These are phyloP conservation scores for Belgica antarctica DNA, from an alignment of 2,888 invertebrate species.

Conservation along the genomic window DNA sequence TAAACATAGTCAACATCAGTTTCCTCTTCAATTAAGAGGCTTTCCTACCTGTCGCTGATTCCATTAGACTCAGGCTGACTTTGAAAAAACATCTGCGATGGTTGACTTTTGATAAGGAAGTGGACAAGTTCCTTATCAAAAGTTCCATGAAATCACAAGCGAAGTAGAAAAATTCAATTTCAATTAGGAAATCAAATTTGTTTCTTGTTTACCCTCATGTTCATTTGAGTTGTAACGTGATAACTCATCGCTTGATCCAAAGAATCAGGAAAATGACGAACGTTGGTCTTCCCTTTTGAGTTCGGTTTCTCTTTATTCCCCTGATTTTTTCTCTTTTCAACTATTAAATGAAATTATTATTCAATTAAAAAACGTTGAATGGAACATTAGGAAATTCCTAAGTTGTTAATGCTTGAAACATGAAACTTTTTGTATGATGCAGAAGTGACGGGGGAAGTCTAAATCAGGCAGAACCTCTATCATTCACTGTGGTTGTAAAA, in stretches of 20 bases:
- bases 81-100: background rate
- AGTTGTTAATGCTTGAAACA: slow-evolving; percentile 2
- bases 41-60: background rate
- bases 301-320: background rate
- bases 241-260: slow-evolving; percentile 11
- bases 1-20: slow-evolving; percentile 16
- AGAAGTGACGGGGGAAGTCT: too few species aligned
- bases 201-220: slow-evolving; percentile 25
- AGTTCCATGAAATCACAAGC: background rate
- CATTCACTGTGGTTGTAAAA: slow-evolving; percentile 5
- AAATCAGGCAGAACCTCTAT: background rate
- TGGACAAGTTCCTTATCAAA: background rate
- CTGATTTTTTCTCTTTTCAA: slow-evolving; percentile 5
- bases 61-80: background rate
- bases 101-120: background rate
- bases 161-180: background rate
- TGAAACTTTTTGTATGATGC: slow-evolving; percentile 21
- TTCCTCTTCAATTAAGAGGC: background rate
- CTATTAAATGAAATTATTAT: slow-evolving; percentile 42
- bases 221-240: slow-evolving; percentile 22
- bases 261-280: background rate
- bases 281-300: background rate
- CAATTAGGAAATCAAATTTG: slow-evolving; percentile 33
- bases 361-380: slow-evolving; percentile 29
- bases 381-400: background rate